These are phyloP conservation scores for Trinectes maculatus DNA, from an alignment of 2,113 vertebrate species.

Conservation along the genomic window DNA sequence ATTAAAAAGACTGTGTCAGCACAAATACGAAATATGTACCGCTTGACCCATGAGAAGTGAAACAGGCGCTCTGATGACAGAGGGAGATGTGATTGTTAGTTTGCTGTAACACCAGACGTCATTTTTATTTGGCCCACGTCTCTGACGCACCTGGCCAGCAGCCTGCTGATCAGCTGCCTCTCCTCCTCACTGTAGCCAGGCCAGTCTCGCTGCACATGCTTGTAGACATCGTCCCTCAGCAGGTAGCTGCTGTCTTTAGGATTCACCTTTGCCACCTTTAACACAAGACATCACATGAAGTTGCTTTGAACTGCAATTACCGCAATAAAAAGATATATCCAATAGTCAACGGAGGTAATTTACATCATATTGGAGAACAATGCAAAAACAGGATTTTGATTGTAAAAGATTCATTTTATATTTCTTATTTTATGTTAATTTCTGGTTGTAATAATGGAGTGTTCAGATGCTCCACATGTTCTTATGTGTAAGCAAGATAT, in stretches of 20 bases:
- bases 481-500: neutral
- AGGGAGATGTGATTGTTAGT: neutral
- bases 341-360: no score
- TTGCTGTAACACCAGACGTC: neutral
- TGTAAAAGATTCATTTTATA: no score
- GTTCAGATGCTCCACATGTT: no score
- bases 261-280: constrained; percentile 83
- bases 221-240: constrained; percentile 76
- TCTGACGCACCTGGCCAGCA: constrained; percentile 77
- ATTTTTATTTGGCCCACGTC: neutral
- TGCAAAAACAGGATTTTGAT: no score
- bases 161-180: constrained; percentile 74
- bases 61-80: neutral
- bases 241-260: constrained; percentile 80
- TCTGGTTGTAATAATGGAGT: no score
- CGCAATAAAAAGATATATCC: no score
- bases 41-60: no score
- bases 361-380: no score
- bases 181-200: constrained; percentile 81
- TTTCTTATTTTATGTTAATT: no score
- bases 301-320: neutral
- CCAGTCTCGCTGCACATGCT: constrained; percentile 77
- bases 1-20: neutral
- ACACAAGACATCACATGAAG: neutral
- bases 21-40: no score